Evolutionary conservation across 1,140 invertebrate species (phyloP), one percentile per base, ranked within the genome.

Genomic region (Leptestheria dahalacensis): DNA sequence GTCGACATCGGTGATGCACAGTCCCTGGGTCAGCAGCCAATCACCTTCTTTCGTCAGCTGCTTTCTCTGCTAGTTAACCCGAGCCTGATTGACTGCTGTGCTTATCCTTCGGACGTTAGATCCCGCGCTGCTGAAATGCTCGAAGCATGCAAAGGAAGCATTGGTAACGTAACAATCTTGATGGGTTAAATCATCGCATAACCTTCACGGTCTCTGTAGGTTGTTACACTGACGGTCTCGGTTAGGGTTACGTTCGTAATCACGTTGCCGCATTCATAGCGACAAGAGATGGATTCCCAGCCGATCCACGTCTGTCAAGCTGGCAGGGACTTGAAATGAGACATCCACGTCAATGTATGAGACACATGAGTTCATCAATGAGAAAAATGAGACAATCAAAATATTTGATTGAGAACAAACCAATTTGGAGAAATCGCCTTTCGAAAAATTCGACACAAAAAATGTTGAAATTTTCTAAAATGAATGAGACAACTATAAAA

Each of bases 201-300:
- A 46, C 51, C 51, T 41, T n/a, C n/a, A n/a, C n/a, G n/a, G n/a
- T 62, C 52, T 58, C 51, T 67, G 67, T 15, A 78, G 82, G 93
- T 6, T 85, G 93, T 1, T 98, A 98, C 73, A 89, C 88, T 10
- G 90, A 93, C 67, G 95, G 91, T 2, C 78, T 85, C 48, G 96
- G 96, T 24, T 82, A 99, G 63, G 91, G 95, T 74, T 70, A 89
- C n/a, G 89, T 99, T 62, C 78, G 94, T 3, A 80, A 82, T 63
- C 89, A 97, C 70, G 84, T 87, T 41, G 90, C 92, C 0, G 73
- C 85, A 55, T 99, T 94, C 71, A 98, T 99, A 66, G 69, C 82
- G 68, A 69, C 78, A 25, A 77, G 96, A 26, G 96, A 99, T 76
- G 81, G 81, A 1, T 75, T 87, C 64, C 79, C 84, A 0, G 70